Conservation (phyloP, 2,113 vertebrate genomes). For the Sinocyclocheilus grahami region DNA sequence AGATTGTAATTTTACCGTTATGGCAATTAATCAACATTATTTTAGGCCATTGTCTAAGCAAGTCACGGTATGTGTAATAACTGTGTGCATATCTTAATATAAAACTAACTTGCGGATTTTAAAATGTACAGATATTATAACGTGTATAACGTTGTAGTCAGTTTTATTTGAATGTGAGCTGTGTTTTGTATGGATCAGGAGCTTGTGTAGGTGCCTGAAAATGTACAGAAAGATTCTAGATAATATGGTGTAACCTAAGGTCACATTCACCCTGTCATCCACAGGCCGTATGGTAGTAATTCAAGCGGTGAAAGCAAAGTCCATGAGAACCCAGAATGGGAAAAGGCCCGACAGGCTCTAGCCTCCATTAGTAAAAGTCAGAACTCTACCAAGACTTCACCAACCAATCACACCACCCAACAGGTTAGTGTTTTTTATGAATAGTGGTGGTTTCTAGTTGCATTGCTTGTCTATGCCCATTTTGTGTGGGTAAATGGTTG, state of each 20-base stretch:
- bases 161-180: neutral
- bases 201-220: neutral
- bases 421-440: conserved; percentile 57
- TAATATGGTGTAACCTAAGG: neutral
- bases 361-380: conserved; percentile 78
- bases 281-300: conserved; percentile 69
- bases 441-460: neutral
- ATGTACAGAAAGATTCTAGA: neutral
- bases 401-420: conserved; percentile 58
- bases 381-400: conserved; percentile 64
- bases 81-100: neutral
- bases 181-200: neutral
- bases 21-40: neutral
- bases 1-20: neutral
- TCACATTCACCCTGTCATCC: neutral
- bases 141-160: neutral
- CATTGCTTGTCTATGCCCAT: neutral
- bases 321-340: conserved; percentile 92
- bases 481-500: neutral
- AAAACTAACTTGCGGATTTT: neutral
- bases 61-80: neutral
- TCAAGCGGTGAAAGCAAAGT: conserved; percentile 75
- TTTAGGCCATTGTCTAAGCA: neutral
- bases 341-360: conserved; percentile 86
- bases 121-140: neutral